These are phyloP conservation scores for Drymonia ruficornis DNA, from an alignment of 2,888 invertebrate species.

Conservation along the genomic window DNA sequence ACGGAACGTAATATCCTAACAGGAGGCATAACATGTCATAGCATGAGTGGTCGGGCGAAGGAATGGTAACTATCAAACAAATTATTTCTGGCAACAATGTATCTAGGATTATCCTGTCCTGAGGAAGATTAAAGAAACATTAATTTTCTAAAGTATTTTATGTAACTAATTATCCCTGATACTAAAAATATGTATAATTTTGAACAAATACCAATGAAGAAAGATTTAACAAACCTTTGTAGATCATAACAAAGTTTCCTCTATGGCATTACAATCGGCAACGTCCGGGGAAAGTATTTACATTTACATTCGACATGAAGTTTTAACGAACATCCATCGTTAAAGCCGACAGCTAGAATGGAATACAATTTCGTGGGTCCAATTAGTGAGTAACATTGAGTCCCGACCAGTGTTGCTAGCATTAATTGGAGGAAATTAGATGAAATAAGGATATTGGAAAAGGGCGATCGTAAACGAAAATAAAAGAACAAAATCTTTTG, in stretches of 20 bases:
- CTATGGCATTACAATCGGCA: slow-evolving; percentile 49
- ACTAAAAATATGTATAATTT: too few relatives aligned
- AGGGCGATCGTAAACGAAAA: neutral
- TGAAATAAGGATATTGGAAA: slow-evolving; percentile 5
- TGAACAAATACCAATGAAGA: too few relatives aligned
- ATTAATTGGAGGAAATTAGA: slow-evolving; percentile 6
- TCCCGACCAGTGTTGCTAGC: slow-evolving; percentile 20
- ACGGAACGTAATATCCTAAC: too few relatives aligned
- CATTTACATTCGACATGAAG: slow-evolving; percentile 60
- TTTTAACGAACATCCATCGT: slow-evolving; percentile 64
- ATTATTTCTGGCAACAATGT: too few relatives aligned
- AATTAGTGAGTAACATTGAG: slow-evolving; percentile 73
- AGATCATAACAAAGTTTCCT: slow-evolving; percentile 20
- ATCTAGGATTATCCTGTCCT: too few relatives aligned
- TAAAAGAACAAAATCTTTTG: neutral
- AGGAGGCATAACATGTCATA: too few relatives aligned
- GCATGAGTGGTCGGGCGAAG: too few relatives aligned
- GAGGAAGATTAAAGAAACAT: too few relatives aligned
- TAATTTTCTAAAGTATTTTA: too few relatives aligned
- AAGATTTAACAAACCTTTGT: too few relatives aligned
- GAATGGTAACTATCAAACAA: too few relatives aligned
- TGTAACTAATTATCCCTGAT: too few relatives aligned
- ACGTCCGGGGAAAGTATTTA: slow-evolving; percentile 55
- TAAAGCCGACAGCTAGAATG: slow-evolving; percentile 44
- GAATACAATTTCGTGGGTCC: slow-evolving; percentile 62